These are phyloP conservation scores for Serilophus lunatus DNA, from an alignment of 2,113 vertebrate genomes.

Conservation along the genomic window DNA sequence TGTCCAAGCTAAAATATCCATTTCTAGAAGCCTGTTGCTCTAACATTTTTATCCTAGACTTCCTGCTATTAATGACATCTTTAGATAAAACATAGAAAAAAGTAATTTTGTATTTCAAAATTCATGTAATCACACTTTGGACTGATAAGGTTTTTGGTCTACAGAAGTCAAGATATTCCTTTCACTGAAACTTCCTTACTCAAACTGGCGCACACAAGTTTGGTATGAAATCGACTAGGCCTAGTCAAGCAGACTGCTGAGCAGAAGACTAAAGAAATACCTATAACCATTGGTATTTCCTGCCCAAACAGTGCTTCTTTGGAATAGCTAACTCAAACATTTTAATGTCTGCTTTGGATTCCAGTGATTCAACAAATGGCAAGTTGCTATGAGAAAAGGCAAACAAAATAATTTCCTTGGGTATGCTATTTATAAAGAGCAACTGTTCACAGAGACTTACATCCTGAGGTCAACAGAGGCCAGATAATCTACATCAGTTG, in stretches of 20 bases:
- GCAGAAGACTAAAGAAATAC: neutral
- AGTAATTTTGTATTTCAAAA: neutral
- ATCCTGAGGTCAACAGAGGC: neutral
- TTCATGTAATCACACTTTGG: fast-evolving
- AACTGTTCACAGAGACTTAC: neutral
- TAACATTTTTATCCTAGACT: neutral
- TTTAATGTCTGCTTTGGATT: neutral
- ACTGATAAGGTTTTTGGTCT: neutral
- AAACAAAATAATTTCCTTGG: neutral
- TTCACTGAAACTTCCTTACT: neutral
- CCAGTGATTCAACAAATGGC: neutral
- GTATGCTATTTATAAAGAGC: neutral
- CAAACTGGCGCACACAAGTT: neutral
- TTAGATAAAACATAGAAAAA: neutral
- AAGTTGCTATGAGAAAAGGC: neutral
- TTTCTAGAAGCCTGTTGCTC: neutral
- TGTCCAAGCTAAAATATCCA: neutral
- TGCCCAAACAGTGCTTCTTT: neutral
- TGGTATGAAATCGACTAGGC: neutral
- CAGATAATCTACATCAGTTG: neutral
- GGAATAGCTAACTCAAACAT: neutral
- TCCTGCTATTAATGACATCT: neutral
- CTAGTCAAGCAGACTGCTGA: neutral
- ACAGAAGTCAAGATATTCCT: neutral
- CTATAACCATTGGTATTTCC: neutral